A percentile compares a stretch with the other conserved stretches of the same genome.
Conservation (phyloP, 2,888 invertebrate species). For the Agrochola litura region DNA sequence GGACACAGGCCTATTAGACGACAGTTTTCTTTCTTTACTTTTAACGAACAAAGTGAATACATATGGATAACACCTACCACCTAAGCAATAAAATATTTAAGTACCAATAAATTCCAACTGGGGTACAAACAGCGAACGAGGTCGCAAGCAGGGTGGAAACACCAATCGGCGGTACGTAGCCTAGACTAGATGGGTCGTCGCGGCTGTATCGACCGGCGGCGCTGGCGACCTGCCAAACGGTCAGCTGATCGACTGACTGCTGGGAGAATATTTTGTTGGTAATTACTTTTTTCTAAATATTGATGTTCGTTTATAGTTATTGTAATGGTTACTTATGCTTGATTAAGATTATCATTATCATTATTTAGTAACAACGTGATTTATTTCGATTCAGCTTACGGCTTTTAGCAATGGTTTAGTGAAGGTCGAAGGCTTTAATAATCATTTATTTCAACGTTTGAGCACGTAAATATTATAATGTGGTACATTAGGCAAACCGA, state of each 20-base stretch:
- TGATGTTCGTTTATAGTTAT: background rate
- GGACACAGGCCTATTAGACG: too few relatives aligned
- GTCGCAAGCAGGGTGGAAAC: conserved; percentile 43
- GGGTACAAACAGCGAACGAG: conserved; percentile 54
- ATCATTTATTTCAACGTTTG: background rate
- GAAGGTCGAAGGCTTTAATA: background rate
- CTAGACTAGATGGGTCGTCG: conserved; percentile 57
- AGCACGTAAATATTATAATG: too few relatives aligned
- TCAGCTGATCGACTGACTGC: conserved; percentile 57
- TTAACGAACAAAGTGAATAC: conserved; percentile 1
- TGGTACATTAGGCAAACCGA: background rate
- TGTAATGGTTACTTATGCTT: background rate
- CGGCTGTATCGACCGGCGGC: conserved; percentile 63
- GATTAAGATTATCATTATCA: background rate
- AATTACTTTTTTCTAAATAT: conserved; percentile 5
- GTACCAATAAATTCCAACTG: conserved; percentile 37
- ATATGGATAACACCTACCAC: background rate
- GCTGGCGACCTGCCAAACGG: conserved; percentile 65
- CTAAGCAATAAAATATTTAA: conserved; percentile 40
- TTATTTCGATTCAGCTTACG: background rate
- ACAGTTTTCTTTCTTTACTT: background rate
- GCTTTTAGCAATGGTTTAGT: background rate
- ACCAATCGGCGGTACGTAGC: conserved; percentile 28
- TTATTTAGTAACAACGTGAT: background rate
- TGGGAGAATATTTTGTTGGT: conserved; percentile 8